Conservation (phyloP, 2,797 vertebrate species). For the Octomys mimax region DNA sequence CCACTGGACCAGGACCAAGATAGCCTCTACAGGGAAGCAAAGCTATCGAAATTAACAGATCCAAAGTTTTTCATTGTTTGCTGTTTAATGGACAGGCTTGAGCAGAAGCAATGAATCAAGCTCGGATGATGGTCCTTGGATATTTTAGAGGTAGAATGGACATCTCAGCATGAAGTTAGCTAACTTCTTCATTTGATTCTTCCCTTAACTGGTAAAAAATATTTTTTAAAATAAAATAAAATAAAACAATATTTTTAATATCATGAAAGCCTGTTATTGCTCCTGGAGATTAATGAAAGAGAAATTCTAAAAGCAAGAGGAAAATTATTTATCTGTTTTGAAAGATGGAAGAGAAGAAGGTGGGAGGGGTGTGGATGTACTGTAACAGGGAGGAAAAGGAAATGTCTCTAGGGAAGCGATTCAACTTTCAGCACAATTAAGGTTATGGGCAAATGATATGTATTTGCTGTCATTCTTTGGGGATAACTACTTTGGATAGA, state of each 20-base stretch:
- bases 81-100: neutral
- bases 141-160: neutral
- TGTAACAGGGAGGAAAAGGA: neutral
- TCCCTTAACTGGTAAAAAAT: neutral
- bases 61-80: neutral
- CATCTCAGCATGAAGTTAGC: neutral
- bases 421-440: constrained; percentile 51
- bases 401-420: constrained; percentile 22
- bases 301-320: constrained; percentile 50
- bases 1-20: neutral
- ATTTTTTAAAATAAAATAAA: neutral
- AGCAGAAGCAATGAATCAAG: constrained; percentile 8
- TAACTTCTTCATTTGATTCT: constrained; percentile 35
- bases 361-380: neutral
- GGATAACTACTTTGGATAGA: neutral
- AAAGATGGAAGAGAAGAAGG: constrained; percentile 45
- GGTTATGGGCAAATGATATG: neutral
- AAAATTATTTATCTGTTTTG: constrained; percentile 59
- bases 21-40: neutral
- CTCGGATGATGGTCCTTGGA: neutral
- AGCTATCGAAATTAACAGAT: neutral
- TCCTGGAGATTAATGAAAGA: constrained; percentile 37
- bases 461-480: neutral
- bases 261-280: neutral
- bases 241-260: neutral